Conservation (phyloP, 1,140 invertebrate species). For the Wasmannia auropunctata region DNA sequence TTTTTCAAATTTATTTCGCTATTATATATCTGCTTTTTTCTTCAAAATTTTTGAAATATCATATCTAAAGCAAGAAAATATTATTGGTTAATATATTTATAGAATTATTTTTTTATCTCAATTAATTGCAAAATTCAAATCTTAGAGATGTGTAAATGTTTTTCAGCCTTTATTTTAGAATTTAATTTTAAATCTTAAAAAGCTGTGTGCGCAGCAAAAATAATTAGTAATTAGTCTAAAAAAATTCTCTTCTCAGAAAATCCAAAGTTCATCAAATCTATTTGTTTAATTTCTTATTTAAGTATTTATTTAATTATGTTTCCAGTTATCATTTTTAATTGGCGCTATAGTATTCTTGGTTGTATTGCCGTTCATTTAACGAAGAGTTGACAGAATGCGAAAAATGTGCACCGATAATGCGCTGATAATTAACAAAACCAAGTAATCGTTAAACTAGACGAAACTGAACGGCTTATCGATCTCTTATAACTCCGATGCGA, state of each 20-base stretch:
- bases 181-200: not conserved
- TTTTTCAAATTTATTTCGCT: not conserved
- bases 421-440: not conserved
- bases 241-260: not conserved
- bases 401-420: not conserved
- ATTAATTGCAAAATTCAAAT: not conserved
- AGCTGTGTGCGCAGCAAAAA: too few relatives aligned
- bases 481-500: not conserved
- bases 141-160: not conserved
- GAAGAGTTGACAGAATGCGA: not conserved
- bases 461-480: slow-evolving; percentile 6
- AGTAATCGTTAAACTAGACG: not conserved
- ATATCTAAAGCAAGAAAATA: not conserved
- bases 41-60: not conserved
- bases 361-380: not conserved
- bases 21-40: not conserved
- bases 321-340: not conserved
- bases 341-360: not conserved
- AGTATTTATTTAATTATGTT: not conserved
- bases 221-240: too few relatives aligned
- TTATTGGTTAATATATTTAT: not conserved
- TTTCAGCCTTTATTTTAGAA: not conserved
- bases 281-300: not conserved
- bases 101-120: not conserved
- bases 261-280: not conserved